Percentiles rank a stretch among this genome's conserved stretches.
Evolutionary conservation across 2,113 vertebrate genomes (phyloP).

Genomic region (Microcebus murinus): DNA sequence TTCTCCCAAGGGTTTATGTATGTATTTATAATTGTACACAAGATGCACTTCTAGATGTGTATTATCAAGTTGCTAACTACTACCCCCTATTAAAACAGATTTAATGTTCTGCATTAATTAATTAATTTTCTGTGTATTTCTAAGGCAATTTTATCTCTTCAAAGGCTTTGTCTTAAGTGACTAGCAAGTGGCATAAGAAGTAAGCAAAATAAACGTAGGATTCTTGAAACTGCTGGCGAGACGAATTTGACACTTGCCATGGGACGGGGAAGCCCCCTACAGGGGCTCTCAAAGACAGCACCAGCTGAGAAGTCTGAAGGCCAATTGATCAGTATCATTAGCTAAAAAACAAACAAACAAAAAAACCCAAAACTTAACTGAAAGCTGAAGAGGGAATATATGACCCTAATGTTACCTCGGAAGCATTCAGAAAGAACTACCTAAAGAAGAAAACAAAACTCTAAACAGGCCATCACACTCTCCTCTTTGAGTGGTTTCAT

Average conservation of each 20-base stretch:
- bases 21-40: background rate
- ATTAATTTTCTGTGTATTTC: background rate
- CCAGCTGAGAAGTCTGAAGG: background rate
- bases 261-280: background rate
- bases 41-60: background rate
- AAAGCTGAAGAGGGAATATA: background rate
- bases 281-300: background rate
- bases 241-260: background rate
- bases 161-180: background rate
- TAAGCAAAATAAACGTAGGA: background rate
- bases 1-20: background rate
- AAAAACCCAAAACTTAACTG: background rate
- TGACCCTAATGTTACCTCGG: background rate
- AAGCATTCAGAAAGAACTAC: background rate
- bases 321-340: background rate
- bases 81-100: background rate
- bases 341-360: background rate
- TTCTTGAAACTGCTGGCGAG: background rate
- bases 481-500: background rate
- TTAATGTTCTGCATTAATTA: no score
- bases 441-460: background rate
- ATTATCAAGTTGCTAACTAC: conserved; percentile 11
- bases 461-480: background rate
- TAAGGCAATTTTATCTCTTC: background rate
- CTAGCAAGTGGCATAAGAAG: background rate